Evolutionary conservation across 2,113 vertebrate genomes (phyloP).

Genomic region (Pomatorhinus ruficollis): DNA sequence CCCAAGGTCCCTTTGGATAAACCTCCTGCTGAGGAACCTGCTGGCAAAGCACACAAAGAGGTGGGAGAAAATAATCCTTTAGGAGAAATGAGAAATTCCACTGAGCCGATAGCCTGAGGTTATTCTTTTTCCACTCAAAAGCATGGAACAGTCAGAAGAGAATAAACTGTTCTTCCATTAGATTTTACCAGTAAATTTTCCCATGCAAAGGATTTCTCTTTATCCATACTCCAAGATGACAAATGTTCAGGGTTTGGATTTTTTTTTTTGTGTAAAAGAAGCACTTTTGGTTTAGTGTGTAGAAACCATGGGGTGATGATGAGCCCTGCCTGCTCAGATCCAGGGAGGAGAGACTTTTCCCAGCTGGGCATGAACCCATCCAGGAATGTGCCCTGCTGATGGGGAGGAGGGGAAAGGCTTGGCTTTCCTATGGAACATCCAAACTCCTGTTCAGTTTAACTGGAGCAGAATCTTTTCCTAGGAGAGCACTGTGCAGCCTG

Average conservation of each 20-base stretch:
- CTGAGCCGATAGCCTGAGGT: background rate
- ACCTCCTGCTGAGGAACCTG: background rate
- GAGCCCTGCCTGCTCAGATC: rapidly evolving
- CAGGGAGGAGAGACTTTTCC: background rate
- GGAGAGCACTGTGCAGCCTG: background rate
- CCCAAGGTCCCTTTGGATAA: background rate
- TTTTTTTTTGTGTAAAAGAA: background rate
- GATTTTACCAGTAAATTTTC: background rate
- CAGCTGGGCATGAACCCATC: background rate
- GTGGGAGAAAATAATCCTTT: background rate
- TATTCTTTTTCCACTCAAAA: background rate
- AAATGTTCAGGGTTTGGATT: background rate
- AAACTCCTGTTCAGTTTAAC: too few relatives aligned
- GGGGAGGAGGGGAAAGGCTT: background rate
- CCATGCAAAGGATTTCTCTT: background rate
- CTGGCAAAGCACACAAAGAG: background rate
- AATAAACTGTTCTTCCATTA: background rate
- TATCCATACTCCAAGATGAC: background rate
- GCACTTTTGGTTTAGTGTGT: background rate
- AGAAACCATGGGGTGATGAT: background rate
- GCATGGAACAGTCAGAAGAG: background rate
- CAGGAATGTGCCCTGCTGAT: background rate
- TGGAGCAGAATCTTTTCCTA: background rate
- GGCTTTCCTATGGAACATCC: background rate
- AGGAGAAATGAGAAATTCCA: background rate